Evolutionary conservation across 2,113 vertebrate species (phyloP).

Genomic region (Hypocryptadius cinnamomeus): DNA sequence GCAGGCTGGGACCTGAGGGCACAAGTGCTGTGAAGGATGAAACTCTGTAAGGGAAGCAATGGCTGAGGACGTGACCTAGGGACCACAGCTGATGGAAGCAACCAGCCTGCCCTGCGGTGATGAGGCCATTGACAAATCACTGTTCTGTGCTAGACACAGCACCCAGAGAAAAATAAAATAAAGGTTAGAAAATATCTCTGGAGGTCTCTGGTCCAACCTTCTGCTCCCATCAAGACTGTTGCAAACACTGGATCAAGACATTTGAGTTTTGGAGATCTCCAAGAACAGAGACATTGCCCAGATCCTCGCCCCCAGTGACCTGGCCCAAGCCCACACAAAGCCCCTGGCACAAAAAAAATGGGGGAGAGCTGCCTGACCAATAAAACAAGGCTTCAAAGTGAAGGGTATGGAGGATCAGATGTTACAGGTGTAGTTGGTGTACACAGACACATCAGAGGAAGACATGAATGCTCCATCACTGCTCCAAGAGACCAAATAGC

Average conservation of each 20-base stretch:
- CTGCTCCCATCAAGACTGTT: neutral
- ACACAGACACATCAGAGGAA: neutral
- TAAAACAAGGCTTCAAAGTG: neutral
- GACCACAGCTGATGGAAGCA: neutral
- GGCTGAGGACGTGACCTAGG: neutral
- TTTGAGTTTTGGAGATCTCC: neutral
- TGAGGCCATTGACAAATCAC: neutral
- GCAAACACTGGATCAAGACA: neutral
- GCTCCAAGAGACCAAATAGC: neutral
- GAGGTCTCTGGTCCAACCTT: neutral
- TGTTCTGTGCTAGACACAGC: neutral
- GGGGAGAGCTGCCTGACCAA: neutral
- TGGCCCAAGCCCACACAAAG: neutral
- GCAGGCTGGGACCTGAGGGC: neutral
- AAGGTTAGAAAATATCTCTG: neutral
- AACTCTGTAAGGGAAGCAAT: neutral
- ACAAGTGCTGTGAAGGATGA: neutral
- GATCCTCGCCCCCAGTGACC: neutral
- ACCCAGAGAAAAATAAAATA: neutral
- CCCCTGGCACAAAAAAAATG: neutral
- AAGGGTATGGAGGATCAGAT: accelerated
- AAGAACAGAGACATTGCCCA: too few relatives aligned
- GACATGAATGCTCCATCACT: neutral
- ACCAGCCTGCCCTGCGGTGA: neutral
- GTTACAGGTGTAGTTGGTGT: neutral